Evolutionary conservation across 2,888 invertebrate genomes (phyloP), one percentile per base, ranked within the genome.

Genomic region (Tanaodytes sp.): DNA sequence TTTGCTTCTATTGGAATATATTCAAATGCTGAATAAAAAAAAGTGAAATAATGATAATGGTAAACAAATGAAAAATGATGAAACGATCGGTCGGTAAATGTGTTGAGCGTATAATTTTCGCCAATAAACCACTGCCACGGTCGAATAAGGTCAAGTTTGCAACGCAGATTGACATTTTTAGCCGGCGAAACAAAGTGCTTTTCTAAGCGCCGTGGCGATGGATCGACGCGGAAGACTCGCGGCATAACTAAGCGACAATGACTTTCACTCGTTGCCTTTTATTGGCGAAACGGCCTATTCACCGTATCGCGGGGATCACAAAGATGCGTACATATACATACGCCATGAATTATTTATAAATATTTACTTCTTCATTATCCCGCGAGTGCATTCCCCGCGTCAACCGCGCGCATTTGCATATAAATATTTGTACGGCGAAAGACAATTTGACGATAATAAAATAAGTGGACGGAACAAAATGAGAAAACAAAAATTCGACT

Each of bases 201-300:
- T 62, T 66, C 43, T 58, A 58, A 58, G 45, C 52, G 48, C 36
- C 48, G 49, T 57, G 37, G 40, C 62, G 71, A 71, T 66, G 54
- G 67, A 71, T 61, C 37, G 57, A 65, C 54, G 55, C 67, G 63
- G 66, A 71, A 67, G 71, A 63, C 48, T 18, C 49, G 18, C 42
- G 37, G 55, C 51, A 45, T 62, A 55, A 71, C 51, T 46, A 12
- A 67, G 57, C 71, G 68, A 69, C 68, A 71, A 69, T 73, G 71
- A 73, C 73, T 73, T 71, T 73, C 73, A 69, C 73, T 71, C 61
- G 54, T 40, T 49, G 48, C 61, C 71, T 54, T 71, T 73, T 69
- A 71, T 68, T 63, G 52, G 64, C 65, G 63, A 66, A 66, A 69
- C 66, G 59, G 27, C 45, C 37, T 59, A 67, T 54, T 49, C 39